Evolutionary conservation across 1,140 invertebrate species (phyloP).

Genomic region (Drosophila pruinosa): DNA sequence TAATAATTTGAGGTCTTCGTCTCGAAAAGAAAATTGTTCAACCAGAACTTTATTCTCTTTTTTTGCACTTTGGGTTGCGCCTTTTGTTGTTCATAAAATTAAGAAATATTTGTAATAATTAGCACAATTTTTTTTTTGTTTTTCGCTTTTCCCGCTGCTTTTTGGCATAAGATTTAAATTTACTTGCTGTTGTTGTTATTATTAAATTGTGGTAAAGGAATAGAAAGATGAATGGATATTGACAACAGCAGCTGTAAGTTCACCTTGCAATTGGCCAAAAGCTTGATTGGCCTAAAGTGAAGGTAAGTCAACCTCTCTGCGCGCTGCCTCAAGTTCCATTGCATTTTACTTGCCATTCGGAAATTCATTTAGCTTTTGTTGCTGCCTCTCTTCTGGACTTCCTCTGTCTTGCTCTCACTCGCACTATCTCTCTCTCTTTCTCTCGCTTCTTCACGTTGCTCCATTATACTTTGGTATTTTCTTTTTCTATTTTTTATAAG

Average conservation of each 20-base stretch:
- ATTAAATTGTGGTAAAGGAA: neutral
- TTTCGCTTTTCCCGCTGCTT: conserved; percentile 3
- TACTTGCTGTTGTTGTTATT: neutral
- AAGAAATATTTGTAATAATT: conserved; percentile 78
- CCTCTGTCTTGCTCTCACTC: neutral
- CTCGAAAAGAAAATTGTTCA: conserved; percentile 65
- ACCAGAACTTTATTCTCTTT: conserved; percentile 56
- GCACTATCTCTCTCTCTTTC: neutral
- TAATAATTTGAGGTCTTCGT: conserved; percentile 47
- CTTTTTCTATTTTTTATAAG: conserved; percentile 71
- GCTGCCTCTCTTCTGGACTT: conserved; percentile 16
- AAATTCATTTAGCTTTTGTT: conserved; percentile 74
- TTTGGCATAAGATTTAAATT: conserved; percentile 5
- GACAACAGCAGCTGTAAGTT: conserved; percentile 16
- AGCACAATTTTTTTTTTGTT: conserved; percentile 40
- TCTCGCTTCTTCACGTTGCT: conserved; percentile 34
- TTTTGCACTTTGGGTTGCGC: neutral
- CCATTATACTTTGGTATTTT: conserved; percentile 46
- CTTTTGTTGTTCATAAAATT: conserved; percentile 58
- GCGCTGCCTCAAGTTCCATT: neutral
- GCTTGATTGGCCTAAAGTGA: conserved; percentile 23
- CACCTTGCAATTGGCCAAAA: conserved; percentile 34
- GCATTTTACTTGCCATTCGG: conserved; percentile 71
- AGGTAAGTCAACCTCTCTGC: conserved; percentile 19
- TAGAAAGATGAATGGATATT: neutral